Percentiles rank a stretch among this genome's conserved stretches.
Evolutionary conservation across 2,113 vertebrate species (phyloP).

Genomic region (Sebastes fasciatus): DNA sequence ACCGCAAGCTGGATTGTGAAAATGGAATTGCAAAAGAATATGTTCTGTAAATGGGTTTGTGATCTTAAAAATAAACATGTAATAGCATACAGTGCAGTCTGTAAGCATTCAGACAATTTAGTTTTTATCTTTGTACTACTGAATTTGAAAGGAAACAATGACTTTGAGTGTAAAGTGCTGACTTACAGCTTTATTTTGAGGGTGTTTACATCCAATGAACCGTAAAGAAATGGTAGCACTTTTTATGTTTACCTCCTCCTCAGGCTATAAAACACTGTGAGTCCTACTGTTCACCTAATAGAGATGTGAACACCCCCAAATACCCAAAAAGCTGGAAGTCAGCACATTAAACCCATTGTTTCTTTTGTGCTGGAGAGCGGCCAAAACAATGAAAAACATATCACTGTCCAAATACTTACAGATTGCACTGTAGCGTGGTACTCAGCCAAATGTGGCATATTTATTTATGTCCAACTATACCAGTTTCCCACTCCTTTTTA

Average conservation of each 20-base stretch:
- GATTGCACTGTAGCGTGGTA: conserved; percentile 9
- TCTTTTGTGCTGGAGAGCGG: conserved; percentile 32
- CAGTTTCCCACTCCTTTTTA: not conserved
- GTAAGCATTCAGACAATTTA: conserved; percentile 7
- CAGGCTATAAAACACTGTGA: not conserved
- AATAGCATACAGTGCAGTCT: conserved; percentile 1
- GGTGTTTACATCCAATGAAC: conserved; percentile 17
- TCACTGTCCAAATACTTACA: conserved; percentile 21
- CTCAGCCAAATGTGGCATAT: not conserved
- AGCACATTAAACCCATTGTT: conserved; percentile 46
- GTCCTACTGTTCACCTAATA: not conserved
- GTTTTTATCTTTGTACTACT: not conserved
- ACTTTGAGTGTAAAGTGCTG: conserved; percentile 21
- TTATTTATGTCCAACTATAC: conserved; percentile 23
- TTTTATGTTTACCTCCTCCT: not conserved
- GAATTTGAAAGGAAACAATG: not conserved
- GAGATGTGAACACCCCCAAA: conserved; percentile 21
- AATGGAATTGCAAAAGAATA: conserved; percentile 43
- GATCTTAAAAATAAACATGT: conserved; percentile 23
- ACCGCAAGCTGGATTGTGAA: conserved; percentile 41
- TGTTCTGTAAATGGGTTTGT: conserved; percentile 27
- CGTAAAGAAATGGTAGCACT: not conserved
- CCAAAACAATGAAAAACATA: conserved; percentile 40
- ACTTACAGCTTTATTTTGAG: conserved; percentile 16
- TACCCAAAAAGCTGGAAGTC: conserved; percentile 38